Base-by-base conservation (phyloP, 2,888 invertebrate species). In the Diaprepes abbreviatus region DNA sequence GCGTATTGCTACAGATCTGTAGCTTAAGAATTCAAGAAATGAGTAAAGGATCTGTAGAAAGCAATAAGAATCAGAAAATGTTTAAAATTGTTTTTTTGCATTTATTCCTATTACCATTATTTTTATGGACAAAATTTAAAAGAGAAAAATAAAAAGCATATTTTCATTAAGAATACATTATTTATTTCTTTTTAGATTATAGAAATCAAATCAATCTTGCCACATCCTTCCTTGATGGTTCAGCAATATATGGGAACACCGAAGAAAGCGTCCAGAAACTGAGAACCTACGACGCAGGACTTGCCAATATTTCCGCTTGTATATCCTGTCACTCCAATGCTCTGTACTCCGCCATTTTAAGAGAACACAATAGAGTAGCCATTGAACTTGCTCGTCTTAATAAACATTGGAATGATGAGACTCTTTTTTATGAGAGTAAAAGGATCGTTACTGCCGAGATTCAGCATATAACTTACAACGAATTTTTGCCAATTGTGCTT, bases 141-240 rank as follows among this genome's bases (percentile, higher is more conserved):
- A n/a, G n/a, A n/a, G n/a, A n/a, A n/a, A n/a, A n/a, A n/a, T n/a
- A n/a, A n/a, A n/a, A n/a, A n/a, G n/a, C n/a, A n/a, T n/a, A n/a
- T n/a, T n/a, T n/a, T n/a, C n/a, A n/a, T n/a, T n/a, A n/a, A n/a
- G n/a, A n/a, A n/a, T n/a, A n/a, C n/a, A 33, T 5, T 12, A 24
- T 24, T 24, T 24, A 24, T 28, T 14, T 48, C 48, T 28, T 75
- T 70, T 1, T 66, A 92, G 92, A 89, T 69, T 85, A 88, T 71
- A 88, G 95, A 54, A 92, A 95, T 75, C 94, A 95, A 80, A 92
- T 95, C 91, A 95, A 95, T 83, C 86, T 91, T 70, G 95, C 92
- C 0, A 92, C 95, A 0, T 89, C 93, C 1, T 94, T 92, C 80
- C 86, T 96, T 64, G 96, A 96, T 78, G 95, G 91, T 0, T 94